Base-by-base conservation (phyloP, 2,888 invertebrate species). In the Melanotus villosus region DNA sequence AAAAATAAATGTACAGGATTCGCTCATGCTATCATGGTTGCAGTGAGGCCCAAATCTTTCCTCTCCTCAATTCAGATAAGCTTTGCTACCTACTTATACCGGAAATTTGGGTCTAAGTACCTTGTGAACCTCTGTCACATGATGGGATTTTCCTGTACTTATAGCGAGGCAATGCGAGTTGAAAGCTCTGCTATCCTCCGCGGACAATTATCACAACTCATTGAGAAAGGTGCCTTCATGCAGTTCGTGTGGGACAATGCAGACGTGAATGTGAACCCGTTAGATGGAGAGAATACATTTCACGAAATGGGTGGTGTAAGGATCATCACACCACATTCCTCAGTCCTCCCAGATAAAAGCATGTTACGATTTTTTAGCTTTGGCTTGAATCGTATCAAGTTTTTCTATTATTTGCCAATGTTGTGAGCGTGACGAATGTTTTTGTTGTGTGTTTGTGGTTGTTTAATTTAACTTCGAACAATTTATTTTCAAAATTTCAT, bases 11-110 rank as follows among this genome's bases (percentile, higher is more conserved):
- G 47, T 14, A 21, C 30, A 18, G 19, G 18, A 1, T 6, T 62
- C 18, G 32, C 50, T 34, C 62, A 62, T 10, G 10, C 21, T 18
- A 12, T 62, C 1, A 50, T 62, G 6, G 3, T 36, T 23, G 38
- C 38, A 34, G 50, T 19, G 5, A 34, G 38, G 14, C n/a, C n/a
- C n/a, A n/a, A n/a, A n/a, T n/a, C n/a, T n/a, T n/a, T n/a, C n/a
- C n/a, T n/a, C n/a, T n/a, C 52, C 50, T 36, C 12, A n/a, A 6
- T 58, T 7, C 36, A 19, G 23, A 16, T 6, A 7, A 23, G 50
- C n/a, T 3, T 50, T 19, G 50, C 18, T 23, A 23, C 26, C 9
- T 23, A 23, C 12, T n/a, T 50, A 2, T 50, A 50, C 1, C 1
- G 50, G 12, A 50, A 26, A 14, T 50, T 23, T 23, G 50, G 23